phyloP scores from a whole-genome alignment of 2,888 invertebrate genomes.

The Lasioglossum lativentre region DNA sequence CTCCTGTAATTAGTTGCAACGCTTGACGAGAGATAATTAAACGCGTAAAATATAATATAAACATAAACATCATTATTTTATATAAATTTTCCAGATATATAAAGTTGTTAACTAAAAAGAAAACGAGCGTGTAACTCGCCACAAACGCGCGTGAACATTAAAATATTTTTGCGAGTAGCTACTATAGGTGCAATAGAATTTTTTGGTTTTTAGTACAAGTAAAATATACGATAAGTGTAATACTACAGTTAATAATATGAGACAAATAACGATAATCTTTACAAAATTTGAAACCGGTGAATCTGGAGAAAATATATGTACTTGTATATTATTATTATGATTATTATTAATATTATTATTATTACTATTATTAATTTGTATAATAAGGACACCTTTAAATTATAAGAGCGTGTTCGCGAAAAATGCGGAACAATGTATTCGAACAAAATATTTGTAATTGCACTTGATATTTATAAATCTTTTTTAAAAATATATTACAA shows the following conservation, averaged over 20 bases:
- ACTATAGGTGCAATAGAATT: slow-evolving; percentile 66
- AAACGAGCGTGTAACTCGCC: not conserved
- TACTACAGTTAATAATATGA: slow-evolving; percentile 56
- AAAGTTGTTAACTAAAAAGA: not conserved
- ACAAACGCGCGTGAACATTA: not conserved
- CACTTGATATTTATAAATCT: slow-evolving; percentile 39
- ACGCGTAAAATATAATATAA: not conserved
- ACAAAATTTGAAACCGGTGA: slow-evolving; percentile 64
- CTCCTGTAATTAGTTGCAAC: not conserved
- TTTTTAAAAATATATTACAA: slow-evolving; percentile 31
- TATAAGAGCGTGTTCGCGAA: slow-evolving; percentile 34
- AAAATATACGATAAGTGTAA: slow-evolving; percentile 61
- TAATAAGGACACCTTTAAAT: slow-evolving; percentile 75
- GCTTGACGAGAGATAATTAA: slow-evolving; percentile 1
- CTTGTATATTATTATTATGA: slow-evolving; percentile 71
- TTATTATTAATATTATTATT: slow-evolving; percentile 67
- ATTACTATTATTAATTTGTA: slow-evolving; percentile 71
- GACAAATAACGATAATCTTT: slow-evolving; percentile 68
- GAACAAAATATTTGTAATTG: slow-evolving; percentile 28
- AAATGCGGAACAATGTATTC: slow-evolving; percentile 30
- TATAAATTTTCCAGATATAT: slow-evolving; percentile 21
- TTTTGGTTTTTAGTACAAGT: slow-evolving; percentile 63
- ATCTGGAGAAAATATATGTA: slow-evolving; percentile 66
- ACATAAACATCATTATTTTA: slow-evolving; percentile 11
- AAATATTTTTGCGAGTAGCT: slow-evolving; percentile 26